Evolutionary conservation across 2,113 vertebrate genomes (phyloP).

Genomic region (Rhagologus leucostigma): DNA sequence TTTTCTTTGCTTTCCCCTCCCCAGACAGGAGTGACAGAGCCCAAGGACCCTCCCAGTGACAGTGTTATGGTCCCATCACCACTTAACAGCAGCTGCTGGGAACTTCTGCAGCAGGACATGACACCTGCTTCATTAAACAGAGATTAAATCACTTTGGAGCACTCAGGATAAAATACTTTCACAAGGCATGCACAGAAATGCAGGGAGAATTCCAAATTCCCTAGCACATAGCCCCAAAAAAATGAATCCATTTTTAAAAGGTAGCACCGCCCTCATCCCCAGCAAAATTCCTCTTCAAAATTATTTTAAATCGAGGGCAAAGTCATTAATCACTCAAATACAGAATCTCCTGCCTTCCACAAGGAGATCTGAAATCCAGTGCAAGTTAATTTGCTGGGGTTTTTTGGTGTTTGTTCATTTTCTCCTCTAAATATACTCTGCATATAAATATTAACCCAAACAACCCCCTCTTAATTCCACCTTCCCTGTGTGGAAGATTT

Average conservation of each 20-base stretch:
- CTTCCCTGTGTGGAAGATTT: neutral
- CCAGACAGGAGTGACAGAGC: neutral
- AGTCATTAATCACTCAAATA: neutral
- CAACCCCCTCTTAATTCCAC: neutral
- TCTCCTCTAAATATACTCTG: neutral
- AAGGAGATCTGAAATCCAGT: neutral
- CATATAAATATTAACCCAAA: neutral
- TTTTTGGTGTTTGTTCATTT: neutral
- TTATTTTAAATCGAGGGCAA: neutral
- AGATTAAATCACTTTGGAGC: neutral
- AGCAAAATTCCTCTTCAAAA: neutral
- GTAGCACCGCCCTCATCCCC: neutral
- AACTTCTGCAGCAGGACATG: neutral
- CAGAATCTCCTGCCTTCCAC: neutral
- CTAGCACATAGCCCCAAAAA: accelerated
- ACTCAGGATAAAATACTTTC: neutral
- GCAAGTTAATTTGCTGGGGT: neutral
- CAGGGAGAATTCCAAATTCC: neutral
- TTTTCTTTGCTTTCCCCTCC: neutral
- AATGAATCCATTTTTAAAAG: neutral
- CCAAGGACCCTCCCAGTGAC: neutral
- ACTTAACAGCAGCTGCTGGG: neutral
- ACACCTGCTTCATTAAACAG: neutral
- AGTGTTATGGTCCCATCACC: neutral
- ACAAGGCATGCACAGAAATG: neutral